phyloP scores from a whole-genome alignment of 2,888 invertebrate genomes.

The Pherbina coryleti region DNA sequence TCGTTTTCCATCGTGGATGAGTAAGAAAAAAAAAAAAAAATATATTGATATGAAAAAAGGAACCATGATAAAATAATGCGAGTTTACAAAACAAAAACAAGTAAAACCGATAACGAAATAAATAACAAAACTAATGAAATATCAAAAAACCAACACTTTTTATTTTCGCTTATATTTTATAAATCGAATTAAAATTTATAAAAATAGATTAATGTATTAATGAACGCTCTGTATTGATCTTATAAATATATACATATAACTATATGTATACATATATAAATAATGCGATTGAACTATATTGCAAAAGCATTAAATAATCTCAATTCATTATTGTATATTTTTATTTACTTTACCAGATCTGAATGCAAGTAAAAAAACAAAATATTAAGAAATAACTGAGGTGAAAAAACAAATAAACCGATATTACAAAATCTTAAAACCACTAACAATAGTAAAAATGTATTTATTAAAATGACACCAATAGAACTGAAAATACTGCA shows the following conservation, averaged over 20 bases:
- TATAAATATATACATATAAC: constrained; percentile 35
- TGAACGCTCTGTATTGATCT: constrained; percentile 35
- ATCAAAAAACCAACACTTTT: constrained; percentile 16
- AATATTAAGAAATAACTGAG: constrained; percentile 5
- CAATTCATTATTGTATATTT: constrained; percentile 39
- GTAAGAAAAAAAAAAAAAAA: constrained; percentile 49
- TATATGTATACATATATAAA: constrained; percentile 31
- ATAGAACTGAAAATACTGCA: constrained; percentile 45
- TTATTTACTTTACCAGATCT: constrained; percentile 40
- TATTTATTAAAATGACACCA: constrained; percentile 38
- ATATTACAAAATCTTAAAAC: constrained; percentile 32
- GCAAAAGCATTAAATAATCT: constrained; percentile 42
- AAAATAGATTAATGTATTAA: constrained; percentile 29
- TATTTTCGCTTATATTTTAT: constrained; percentile 27
- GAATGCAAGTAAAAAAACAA: constrained; percentile 29
- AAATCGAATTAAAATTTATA: constrained; percentile 34
- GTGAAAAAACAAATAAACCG: constrained; percentile 23
- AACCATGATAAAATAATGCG: constrained; percentile 48
- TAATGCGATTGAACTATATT: constrained; percentile 40
- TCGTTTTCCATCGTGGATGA: constrained; percentile 65
- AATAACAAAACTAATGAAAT: constrained; percentile 18
- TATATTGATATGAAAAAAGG: constrained; percentile 40
- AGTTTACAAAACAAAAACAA: constrained; percentile 51
- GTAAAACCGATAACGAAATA: constrained; percentile 46
- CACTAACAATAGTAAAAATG: constrained; percentile 37